phyloP scores from a whole-genome alignment of 2,113 vertebrate genomes.

The Leptobrachium ailaonicum region DNA sequence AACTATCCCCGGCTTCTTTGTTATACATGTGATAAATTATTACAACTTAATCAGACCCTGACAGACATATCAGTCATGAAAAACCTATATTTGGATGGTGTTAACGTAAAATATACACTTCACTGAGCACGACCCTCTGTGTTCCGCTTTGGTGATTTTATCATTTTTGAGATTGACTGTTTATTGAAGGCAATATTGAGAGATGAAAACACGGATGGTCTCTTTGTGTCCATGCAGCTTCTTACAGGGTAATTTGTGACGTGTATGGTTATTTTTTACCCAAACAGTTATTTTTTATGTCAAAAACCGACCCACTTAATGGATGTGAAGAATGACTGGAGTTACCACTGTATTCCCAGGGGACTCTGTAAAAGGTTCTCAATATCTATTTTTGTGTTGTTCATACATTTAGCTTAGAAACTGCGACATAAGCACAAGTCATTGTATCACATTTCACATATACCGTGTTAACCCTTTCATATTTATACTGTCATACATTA shows the following conservation, averaged over 20 bases:
- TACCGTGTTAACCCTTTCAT: too few relatives aligned
- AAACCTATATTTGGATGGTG: constrained; percentile 47
- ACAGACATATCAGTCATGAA: constrained; percentile 54
- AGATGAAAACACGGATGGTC: constrained; percentile 52
- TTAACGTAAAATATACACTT: constrained; percentile 53
- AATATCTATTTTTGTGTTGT: constrained; percentile 26
- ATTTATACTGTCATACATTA: too few relatives aligned
- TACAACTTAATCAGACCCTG: constrained; percentile 39
- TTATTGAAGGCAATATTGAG: constrained; percentile 50
- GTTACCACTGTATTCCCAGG: constrained; percentile 40
- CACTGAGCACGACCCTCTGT: constrained; percentile 47
- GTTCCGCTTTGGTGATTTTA: constrained; percentile 53
- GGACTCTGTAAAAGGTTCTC: constrained; percentile 19
- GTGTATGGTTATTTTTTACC: constrained; percentile 49
- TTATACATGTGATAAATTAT: constrained; percentile 43
- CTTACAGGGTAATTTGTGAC: constrained; percentile 44
- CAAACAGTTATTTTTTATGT: constrained; percentile 48
- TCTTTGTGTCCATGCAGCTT: constrained; percentile 14
- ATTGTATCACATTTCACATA: too few relatives aligned
- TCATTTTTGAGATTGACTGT: constrained; percentile 51
- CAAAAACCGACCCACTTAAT: constrained; percentile 36
- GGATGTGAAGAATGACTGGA: constrained; percentile 12
- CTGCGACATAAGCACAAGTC: too few relatives aligned
- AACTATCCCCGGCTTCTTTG: constrained; percentile 20
- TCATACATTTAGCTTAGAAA: background rate